These are phyloP conservation scores for Merops nubicus DNA, from an alignment of 2,113 vertebrate genomes.

Conservation along the genomic window DNA sequence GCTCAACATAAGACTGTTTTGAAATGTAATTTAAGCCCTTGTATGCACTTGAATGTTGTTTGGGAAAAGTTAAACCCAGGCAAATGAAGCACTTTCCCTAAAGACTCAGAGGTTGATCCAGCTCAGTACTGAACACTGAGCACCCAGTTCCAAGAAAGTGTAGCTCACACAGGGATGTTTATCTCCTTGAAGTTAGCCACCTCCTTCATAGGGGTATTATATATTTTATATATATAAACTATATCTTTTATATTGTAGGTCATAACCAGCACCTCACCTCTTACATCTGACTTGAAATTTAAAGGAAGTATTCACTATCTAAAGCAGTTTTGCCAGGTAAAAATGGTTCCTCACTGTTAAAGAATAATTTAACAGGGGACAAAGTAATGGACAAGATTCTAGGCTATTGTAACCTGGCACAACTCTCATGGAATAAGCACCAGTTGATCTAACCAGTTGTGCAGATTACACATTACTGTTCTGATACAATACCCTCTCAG, in stretches of 20 bases:
- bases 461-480: not conserved
- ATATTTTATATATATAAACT: no score
- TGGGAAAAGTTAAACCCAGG: not conserved
- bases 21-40: not conserved
- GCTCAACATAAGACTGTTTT: not conserved
- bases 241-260: not conserved
- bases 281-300: not conserved
- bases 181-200: not conserved
- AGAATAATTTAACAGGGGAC: not conserved
- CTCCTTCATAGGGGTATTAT: no score
- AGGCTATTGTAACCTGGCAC: not conserved
- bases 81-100: not conserved
- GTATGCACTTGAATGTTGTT: not conserved
- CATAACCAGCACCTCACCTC: not conserved
- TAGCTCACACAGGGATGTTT: not conserved
- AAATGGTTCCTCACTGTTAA: not conserved
- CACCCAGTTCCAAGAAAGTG: not conserved
- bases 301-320: not conserved
- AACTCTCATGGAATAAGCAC: not conserved
- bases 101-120: not conserved
- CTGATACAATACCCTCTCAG: not conserved
- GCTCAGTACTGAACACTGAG: not conserved
- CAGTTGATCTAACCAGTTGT: constrained; percentile 2
- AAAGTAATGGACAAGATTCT: not conserved
- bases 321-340: not conserved